These are phyloP conservation scores for Sinodicranocentrus sp. DNA, from an alignment of 2,888 invertebrate genomes.

Conservation along the genomic window DNA sequence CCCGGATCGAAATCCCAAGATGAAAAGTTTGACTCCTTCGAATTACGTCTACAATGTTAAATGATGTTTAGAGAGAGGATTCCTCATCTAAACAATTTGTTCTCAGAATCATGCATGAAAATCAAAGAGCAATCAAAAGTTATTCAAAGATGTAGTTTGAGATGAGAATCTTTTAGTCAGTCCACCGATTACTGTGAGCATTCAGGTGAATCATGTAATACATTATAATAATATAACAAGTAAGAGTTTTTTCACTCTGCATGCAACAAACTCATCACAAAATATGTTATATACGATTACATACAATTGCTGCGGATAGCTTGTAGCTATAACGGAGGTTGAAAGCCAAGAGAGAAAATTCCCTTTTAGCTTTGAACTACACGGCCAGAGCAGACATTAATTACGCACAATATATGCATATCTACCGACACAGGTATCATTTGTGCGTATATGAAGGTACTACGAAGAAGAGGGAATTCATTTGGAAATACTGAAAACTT, in stretches of 20 bases:
- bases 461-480: too few species aligned
- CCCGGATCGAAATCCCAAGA: too few species aligned
- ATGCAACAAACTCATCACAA: neutral
- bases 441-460: neutral
- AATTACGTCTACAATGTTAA: too few species aligned
- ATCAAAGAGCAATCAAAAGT: constrained; percentile 14
- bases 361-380: neutral
- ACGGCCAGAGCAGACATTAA: neutral
- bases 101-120: constrained; percentile 17
- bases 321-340: constrained; percentile 57
- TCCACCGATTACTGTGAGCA: neutral
- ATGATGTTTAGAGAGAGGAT: too few species aligned
- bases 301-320: constrained; percentile 19
- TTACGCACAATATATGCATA: constrained; percentile 14
- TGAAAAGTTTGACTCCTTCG: too few species aligned
- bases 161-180: constrained; percentile 1
- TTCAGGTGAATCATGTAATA: constrained; percentile 13
- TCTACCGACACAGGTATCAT: neutral
- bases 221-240: constrained; percentile 1
- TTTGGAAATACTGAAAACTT: too few species aligned
- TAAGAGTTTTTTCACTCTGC: constrained; percentile 9
- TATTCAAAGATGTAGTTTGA: neutral
- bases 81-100: neutral
- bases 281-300: neutral
- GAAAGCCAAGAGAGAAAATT: constrained; percentile 16